Evolutionary conservation across 2,113 vertebrate genomes (phyloP).

Genomic region (Gymnarchus niloticus): DNA sequence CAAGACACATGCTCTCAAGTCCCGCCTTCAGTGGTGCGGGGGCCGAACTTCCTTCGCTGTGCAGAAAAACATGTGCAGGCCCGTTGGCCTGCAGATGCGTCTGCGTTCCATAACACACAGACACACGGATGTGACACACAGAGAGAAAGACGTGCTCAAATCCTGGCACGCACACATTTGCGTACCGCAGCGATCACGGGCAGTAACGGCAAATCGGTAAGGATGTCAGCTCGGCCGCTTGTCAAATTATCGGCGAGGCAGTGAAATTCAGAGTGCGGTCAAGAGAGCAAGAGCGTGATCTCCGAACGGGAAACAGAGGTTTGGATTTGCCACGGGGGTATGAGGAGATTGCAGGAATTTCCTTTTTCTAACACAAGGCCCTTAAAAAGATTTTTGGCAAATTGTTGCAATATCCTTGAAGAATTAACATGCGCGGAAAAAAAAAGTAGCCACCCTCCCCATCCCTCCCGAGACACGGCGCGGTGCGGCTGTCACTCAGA

Average conservation of each 20-base stretch:
- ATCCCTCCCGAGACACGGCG: background rate
- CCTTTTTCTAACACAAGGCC: background rate
- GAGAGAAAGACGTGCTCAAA: too few species aligned
- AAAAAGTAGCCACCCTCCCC: too few species aligned
- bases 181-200: background rate
- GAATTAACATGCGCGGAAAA: too few species aligned
- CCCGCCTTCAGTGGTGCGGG: background rate
- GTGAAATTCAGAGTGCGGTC: background rate
- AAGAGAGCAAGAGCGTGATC: background rate
- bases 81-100: too few species aligned
- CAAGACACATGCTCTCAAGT: background rate
- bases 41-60: background rate
- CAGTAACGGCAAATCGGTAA: background rate
- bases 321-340: background rate
- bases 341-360: background rate
- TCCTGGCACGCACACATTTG: too few species aligned
- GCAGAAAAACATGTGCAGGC: too few species aligned
- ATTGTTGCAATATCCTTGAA: background rate
- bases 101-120: background rate
- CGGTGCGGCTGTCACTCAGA: constrained; percentile 1
- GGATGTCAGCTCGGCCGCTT: background rate
- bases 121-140: too few species aligned
- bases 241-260: background rate
- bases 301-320: background rate
- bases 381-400: background rate